Base-by-base conservation (phyloP, 2,888 invertebrate species). In the Pediacus dermestoides region DNA sequence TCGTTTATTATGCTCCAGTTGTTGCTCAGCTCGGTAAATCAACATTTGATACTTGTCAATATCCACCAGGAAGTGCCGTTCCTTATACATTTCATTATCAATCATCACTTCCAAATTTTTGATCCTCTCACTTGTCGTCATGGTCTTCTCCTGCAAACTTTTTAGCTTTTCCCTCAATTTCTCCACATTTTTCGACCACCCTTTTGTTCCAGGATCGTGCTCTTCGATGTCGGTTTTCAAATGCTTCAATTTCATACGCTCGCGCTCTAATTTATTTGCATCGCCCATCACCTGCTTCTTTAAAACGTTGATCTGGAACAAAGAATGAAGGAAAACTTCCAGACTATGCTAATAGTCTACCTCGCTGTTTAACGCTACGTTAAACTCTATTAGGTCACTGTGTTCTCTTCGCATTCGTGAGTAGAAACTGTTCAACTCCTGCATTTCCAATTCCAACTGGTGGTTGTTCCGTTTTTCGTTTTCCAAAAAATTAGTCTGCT, bases 41-140 rank as follows among this genome's bases (percentile, higher is more conserved):
- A 72, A 70, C 33, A 73, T 71, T 70, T 75, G 74, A 3, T 75
- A 67, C 25, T 71, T 65, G 50, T 74, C 74, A 34, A 72, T 70
- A 49, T 73, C 76, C 27, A 57, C 37, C 1, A 70, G 67, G 37
- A 77, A 37, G 18, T 69, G 66, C 25, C 58, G 70, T n/a, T 73
- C 70, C 50, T 71, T 73, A 9, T 68, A 70, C 52, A 77, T 74
- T 53, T 77, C 77, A 26, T 70, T 72, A 68, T 76, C 75, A 10
- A 81, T 66, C 63, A 83, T 75, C 14, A 75, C 73, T 55, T 81
- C 76, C 4, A 83, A 64, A 52, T 79, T 74, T 34, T 72, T 76
- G 0, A 75, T 71, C 16, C 78, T 69, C 53, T 80, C 80, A 23
- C 74, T 75, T 0, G 79, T 70, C 12, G 75, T 73, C 53, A 77